Conservation (phyloP, 2,797 vertebrate genomes). For the Nothura maculosa region DNA sequence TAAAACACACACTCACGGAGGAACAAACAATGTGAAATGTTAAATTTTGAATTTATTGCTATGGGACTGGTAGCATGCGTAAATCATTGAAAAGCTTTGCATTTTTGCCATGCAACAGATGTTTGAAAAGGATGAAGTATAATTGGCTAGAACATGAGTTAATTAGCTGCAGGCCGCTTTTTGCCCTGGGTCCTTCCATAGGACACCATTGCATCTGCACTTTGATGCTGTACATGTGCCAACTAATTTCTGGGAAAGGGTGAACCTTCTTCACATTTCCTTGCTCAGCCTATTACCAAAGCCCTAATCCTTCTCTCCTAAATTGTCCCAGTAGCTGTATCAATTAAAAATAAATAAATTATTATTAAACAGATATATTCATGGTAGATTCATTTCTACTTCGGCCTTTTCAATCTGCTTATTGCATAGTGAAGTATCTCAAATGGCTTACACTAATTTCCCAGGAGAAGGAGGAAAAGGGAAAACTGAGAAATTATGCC, state of each 20-base stretch:
- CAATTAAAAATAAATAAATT: slow-evolving; percentile 78
- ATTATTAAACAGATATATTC: slow-evolving; percentile 66
- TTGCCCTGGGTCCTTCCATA: slow-evolving; percentile 49
- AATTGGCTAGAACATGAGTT: slow-evolving; percentile 68
- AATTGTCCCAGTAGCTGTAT: slow-evolving; percentile 39
- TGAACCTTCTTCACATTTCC: background rate
- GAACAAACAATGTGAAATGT: background rate
- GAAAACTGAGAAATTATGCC: slow-evolving; percentile 17
- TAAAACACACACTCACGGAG: background rate
- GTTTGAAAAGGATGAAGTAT: slow-evolving; percentile 66
- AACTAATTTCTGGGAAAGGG: slow-evolving; percentile 41
- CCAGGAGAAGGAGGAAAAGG: slow-evolving; percentile 70
- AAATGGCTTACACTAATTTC: slow-evolving; percentile 76
- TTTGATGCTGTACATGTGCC: slow-evolving; percentile 17
- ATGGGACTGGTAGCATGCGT: slow-evolving; percentile 59
- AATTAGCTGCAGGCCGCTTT: slow-evolving; percentile 72
- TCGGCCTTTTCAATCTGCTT: slow-evolving; percentile 70
- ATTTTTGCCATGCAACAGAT: slow-evolving; percentile 74
- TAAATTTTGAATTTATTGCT: slow-evolving; percentile 64
- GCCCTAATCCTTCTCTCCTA: slow-evolving; percentile 38
- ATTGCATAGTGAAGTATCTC: slow-evolving; percentile 48
- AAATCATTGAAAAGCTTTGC: slow-evolving; percentile 56
- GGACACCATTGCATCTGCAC: background rate
- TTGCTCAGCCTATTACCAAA: slow-evolving; percentile 53
- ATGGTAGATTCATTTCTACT: slow-evolving; percentile 62